These are phyloP conservation scores for Papilio gigon DNA, from an alignment of 2,888 invertebrate species.

Conservation along the genomic window DNA sequence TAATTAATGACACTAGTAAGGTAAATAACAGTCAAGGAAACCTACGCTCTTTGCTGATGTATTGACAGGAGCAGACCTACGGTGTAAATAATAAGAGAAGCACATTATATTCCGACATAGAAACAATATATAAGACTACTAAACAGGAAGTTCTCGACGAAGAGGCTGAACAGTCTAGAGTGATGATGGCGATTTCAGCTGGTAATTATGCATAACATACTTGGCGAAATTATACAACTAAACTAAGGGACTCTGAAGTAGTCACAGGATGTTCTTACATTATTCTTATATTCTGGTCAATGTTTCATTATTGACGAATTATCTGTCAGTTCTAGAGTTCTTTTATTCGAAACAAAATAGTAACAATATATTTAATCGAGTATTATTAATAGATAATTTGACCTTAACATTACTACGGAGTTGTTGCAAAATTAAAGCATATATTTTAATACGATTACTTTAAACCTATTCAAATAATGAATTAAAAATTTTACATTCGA, in stretches of 20 bases:
- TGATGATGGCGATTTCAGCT: slow-evolving; percentile 75
- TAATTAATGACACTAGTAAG: too few species aligned
- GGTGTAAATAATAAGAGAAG: not conserved
- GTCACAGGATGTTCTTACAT: too few species aligned
- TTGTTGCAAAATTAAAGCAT: slow-evolving; percentile 18
- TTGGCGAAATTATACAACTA: not conserved
- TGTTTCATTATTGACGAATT: not conserved
- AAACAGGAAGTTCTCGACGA: slow-evolving; percentile 57
- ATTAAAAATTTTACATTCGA: slow-evolving; percentile 5
- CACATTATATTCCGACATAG: slow-evolving; percentile 45
- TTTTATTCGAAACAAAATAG: not conserved
- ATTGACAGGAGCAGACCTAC: not conserved
- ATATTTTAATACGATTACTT: slow-evolving; percentile 5
- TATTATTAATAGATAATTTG: slow-evolving; percentile 6
- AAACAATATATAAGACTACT: slow-evolving; percentile 52
- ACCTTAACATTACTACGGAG: slow-evolving; percentile 17
- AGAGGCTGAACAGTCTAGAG: slow-evolving; percentile 74
- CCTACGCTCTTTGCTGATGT: not conserved
- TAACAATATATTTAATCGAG: not conserved
- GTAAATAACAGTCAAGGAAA: not conserved
- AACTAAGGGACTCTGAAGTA: not conserved
- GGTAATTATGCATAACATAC: slow-evolving; percentile 51
- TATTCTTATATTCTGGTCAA: too few species aligned
- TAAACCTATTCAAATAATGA: not conserved
- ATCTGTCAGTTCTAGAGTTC: not conserved